Conservation (phyloP, 2,888 invertebrate species). For the Pachymerium ferrugineum region DNA sequence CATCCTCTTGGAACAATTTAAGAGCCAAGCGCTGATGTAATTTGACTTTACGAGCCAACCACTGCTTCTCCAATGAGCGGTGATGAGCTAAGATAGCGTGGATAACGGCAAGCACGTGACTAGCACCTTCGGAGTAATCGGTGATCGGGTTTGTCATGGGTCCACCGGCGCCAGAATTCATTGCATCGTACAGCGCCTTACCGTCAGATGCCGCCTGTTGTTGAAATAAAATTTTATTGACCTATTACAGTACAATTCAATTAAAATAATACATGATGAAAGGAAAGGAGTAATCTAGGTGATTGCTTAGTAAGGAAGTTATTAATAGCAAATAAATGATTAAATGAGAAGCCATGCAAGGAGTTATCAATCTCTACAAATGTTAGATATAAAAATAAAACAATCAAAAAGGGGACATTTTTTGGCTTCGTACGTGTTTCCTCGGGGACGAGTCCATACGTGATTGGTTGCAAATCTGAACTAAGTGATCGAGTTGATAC, state of each 20-base stretch:
- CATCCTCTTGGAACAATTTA: conserved; percentile 91
- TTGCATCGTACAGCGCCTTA: conserved; percentile 49
- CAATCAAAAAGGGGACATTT: neutral
- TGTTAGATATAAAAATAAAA: conserved; percentile 51
- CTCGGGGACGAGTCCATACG: conserved; percentile 60
- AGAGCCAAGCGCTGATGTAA: conserved; percentile 89
- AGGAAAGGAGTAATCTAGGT: neutral
- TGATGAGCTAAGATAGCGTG: conserved; percentile 95
- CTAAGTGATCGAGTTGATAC: conserved; percentile 90
- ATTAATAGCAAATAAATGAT: neutral
- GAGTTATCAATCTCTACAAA: too few relatives aligned
- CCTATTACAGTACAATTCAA: too few relatives aligned
- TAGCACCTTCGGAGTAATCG: conserved; percentile 92
- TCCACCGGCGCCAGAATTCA: conserved; percentile 38
- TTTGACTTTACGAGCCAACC: conserved; percentile 91
- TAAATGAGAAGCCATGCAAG: conserved; percentile 5
- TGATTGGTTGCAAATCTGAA: conserved; percentile 92
- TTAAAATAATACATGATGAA: neutral
- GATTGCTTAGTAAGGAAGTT: neutral
- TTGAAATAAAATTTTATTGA: too few relatives aligned
- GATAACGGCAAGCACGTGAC: conserved; percentile 91
- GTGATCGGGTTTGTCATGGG: conserved; percentile 72
- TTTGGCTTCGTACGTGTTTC: conserved; percentile 52
- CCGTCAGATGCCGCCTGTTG: conserved; percentile 51
- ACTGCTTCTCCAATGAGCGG: conserved; percentile 83